Evolutionary conservation across 2,888 invertebrate species (phyloP).

Genomic region (Yponomeuta cagnagella): DNA sequence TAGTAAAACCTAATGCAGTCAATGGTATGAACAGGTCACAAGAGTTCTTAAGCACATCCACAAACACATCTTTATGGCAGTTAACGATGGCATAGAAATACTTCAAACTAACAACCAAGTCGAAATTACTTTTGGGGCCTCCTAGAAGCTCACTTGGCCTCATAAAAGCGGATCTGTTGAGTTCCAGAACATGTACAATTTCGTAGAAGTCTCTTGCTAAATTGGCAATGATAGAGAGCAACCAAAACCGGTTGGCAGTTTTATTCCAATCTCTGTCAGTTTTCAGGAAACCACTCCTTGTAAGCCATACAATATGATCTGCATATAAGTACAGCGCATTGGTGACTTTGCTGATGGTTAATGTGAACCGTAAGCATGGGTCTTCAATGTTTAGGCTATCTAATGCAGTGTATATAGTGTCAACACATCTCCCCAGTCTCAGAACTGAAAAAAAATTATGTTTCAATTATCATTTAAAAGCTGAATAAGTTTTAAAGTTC

Average conservation of each 20-base stretch:
- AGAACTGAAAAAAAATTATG: conserved; percentile 79
- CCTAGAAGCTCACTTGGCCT: conserved; percentile 57
- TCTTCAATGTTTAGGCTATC: conserved; percentile 84
- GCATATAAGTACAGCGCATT: conserved; percentile 87
- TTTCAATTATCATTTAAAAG: neutral
- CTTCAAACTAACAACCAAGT: conserved; percentile 40
- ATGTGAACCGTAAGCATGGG: conserved; percentile 79
- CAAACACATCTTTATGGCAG: conserved; percentile 79
- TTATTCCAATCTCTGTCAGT: conserved; percentile 86
- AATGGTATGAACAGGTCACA: conserved; percentile 93
- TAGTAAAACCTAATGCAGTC: conserved; percentile 85
- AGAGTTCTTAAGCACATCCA: conserved; percentile 89
- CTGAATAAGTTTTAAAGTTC: neutral
- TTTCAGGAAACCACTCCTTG: conserved; percentile 80
- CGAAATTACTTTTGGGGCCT: conserved; percentile 38
- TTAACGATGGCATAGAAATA: conserved; percentile 44
- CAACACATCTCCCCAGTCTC: conserved; percentile 89
- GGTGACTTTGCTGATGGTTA: conserved; percentile 87
- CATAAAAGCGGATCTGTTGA: conserved; percentile 52
- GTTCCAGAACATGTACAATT: conserved; percentile 78
- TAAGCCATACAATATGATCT: conserved; percentile 92
- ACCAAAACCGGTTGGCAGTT: conserved; percentile 88
- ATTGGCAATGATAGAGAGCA: conserved; percentile 87
- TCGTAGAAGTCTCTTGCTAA: conserved; percentile 90
- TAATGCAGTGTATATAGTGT: conserved; percentile 85